These are phyloP conservation scores for Didymodactylos carnosus DNA, from an alignment of 2,888 invertebrate species.

Conservation along the genomic window DNA sequence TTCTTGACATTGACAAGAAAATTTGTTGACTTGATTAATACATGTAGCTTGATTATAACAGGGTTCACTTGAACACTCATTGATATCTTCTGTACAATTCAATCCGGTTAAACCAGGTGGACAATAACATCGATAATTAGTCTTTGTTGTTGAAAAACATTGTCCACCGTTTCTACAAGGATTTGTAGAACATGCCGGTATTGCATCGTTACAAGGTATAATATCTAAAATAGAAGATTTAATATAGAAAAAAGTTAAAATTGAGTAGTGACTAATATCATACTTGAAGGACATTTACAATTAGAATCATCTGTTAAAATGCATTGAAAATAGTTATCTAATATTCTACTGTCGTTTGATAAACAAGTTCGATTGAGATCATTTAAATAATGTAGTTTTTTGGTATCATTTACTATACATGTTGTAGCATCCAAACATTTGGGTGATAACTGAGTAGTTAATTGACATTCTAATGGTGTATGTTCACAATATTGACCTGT, in stretches of 20 bases:
- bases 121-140: background rate
- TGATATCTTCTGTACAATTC: background rate
- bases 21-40: background rate
- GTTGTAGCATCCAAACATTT: background rate
- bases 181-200: background rate
- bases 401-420: background rate
- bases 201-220: background rate
- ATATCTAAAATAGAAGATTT: background rate
- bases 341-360: background rate
- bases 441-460: background rate
- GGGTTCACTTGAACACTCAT: background rate
- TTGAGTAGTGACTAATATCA: too few relatives aligned
- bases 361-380: background rate
- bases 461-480: background rate
- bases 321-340: background rate
- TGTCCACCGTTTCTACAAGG: background rate
- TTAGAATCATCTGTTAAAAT: too few relatives aligned
- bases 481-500: background rate
- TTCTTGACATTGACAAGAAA: background rate
- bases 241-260: background rate
- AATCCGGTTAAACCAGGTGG: background rate
- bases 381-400: background rate
- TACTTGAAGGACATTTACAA: background rate
- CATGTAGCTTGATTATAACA: background rate
- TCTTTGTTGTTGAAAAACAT: background rate